A percentile compares a stretch with the other conserved stretches of the same genome.
These are phyloP conservation scores for Onychorhynchus coronatus DNA, from an alignment of 2,113 vertebrate species.

Conservation along the genomic window DNA sequence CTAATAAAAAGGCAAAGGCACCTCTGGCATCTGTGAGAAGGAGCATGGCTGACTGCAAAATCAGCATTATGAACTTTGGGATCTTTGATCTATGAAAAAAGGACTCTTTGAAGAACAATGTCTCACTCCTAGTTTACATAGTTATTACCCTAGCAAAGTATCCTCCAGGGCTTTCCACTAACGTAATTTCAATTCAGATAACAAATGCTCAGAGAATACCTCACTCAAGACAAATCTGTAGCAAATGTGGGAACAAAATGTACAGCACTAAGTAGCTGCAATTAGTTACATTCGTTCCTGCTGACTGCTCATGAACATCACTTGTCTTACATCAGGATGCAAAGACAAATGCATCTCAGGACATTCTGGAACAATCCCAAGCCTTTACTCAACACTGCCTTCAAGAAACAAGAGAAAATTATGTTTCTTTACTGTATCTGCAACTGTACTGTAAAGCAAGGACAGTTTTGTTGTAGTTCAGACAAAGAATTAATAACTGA, in stretches of 20 bases:
- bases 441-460: not conserved
- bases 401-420: not conserved
- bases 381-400: not conserved
- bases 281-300: not conserved
- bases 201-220: not conserved
- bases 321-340: not conserved
- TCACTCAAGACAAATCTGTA: not conserved
- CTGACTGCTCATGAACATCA: not conserved
- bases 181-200: not conserved
- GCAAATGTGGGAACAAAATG: not conserved
- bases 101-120: not conserved
- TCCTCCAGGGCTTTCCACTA: not conserved
- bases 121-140: fast-evolving
- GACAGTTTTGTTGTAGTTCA: not conserved
- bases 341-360: not conserved
- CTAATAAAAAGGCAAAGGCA: not conserved
- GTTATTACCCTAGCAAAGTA: not conserved
- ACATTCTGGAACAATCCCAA: not conserved
- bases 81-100: not conserved
- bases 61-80: not conserved
- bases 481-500: not conserved
- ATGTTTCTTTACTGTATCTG: not conserved
- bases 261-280: not conserved
- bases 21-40: not conserved
- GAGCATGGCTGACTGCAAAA: not conserved